Conservation (phyloP, 2,797 vertebrate species). For the Sciurus carolinensis region DNA sequence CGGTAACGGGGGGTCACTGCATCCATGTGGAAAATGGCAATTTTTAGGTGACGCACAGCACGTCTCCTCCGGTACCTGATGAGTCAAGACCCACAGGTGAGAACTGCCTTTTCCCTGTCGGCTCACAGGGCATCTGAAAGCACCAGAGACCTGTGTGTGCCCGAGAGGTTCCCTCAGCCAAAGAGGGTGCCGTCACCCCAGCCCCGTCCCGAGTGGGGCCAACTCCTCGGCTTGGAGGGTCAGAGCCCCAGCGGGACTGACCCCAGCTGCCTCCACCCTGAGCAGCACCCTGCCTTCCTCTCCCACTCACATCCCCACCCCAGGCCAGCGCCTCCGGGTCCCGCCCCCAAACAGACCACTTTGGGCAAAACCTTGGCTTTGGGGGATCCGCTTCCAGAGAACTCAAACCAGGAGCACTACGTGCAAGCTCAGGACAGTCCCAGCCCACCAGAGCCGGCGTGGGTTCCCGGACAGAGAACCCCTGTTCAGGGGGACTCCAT, state of each 20-base stretch:
- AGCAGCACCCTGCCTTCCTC: too few species aligned
- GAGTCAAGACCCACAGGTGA: background rate
- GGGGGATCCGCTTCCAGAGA: too few species aligned
- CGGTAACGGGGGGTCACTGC: background rate
- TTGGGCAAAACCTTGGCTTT: too few species aligned
- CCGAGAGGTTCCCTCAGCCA: background rate
- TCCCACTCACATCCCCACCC: too few species aligned
- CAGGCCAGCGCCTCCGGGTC: too few species aligned
- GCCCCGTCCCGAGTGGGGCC: background rate
- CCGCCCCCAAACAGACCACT: too few species aligned
- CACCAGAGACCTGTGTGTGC: background rate
- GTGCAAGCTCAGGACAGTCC: too few species aligned
- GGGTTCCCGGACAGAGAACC: too few species aligned
- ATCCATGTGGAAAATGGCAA: background rate
- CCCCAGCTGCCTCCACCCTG: background rate
- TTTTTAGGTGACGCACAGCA: background rate
- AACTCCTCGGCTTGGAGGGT: background rate
- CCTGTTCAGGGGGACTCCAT: too few species aligned
- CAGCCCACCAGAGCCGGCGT: too few species aligned
- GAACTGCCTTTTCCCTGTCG: background rate
- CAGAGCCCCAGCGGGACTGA: background rate
- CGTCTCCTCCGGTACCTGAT: background rate
- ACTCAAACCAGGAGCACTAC: too few species aligned
- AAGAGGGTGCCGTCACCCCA: background rate
- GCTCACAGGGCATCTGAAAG: background rate